Evolutionary conservation across 2,113 vertebrate species (phyloP).

Genomic region (Panthera leo): DNA sequence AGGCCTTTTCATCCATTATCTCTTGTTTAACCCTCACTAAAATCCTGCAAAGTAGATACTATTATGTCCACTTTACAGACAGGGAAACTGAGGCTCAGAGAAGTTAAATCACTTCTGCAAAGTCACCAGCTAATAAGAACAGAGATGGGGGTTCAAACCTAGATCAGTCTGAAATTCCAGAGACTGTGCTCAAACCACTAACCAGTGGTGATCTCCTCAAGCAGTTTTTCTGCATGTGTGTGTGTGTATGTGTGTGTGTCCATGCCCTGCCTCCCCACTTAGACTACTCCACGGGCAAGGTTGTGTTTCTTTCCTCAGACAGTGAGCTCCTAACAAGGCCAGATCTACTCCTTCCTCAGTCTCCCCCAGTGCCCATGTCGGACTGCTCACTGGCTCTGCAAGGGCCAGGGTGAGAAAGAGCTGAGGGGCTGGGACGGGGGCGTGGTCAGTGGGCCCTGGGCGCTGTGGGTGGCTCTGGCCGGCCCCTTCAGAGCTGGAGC

Average conservation of each 20-base stretch:
- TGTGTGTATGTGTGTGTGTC: neutral
- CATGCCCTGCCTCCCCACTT: neutral
- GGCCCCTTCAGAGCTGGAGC: neutral
- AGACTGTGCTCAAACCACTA: too few species aligned
- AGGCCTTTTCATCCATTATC: neutral
- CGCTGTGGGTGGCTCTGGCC: neutral
- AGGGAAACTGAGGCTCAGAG: neutral
- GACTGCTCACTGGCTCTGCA: neutral
- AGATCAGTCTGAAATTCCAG: neutral
- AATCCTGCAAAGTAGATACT: neutral
- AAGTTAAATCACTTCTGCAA: neutral
- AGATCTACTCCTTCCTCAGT: neutral
- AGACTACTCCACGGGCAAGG: neutral
- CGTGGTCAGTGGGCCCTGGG: neutral
- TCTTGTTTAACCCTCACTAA: neutral
- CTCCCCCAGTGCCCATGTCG: neutral
- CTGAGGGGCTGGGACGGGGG: too few species aligned
- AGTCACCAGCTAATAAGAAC: neutral
- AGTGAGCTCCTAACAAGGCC: neutral
- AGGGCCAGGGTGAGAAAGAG: neutral
- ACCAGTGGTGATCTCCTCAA: neutral
- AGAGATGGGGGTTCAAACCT: neutral
- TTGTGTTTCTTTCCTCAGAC: neutral
- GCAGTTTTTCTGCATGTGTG: neutral
- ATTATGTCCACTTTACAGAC: neutral